These are phyloP conservation scores for Cosmopolites sordidus DNA, from an alignment of 2,888 invertebrate genomes.

Conservation along the genomic window DNA sequence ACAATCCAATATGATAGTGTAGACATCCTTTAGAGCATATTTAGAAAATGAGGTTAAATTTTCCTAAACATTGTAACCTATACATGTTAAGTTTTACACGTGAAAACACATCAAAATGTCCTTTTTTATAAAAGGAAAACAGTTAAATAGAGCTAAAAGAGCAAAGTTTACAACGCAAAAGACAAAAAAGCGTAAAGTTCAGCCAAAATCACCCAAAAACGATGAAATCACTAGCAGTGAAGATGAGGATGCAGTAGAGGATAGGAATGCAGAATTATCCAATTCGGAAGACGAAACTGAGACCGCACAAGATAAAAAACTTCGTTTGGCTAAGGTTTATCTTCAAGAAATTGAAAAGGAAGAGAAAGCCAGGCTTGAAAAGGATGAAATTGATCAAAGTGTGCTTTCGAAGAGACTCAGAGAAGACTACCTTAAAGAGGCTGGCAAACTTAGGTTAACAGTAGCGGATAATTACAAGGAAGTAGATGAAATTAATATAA, in stretches of 20 bases:
- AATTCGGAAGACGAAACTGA: conserved; percentile 63
- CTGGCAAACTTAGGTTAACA: conserved; percentile 71
- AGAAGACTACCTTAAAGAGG: conserved; percentile 81
- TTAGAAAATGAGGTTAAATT: not conserved
- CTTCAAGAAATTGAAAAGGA: conserved; percentile 80
- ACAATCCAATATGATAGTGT: no score
- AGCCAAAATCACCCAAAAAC: conserved; percentile 12
- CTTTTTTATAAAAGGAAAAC: conserved; percentile 42
- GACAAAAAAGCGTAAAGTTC: conserved; percentile 31
- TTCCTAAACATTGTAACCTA: not conserved
- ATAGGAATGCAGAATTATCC: conserved; percentile 48
- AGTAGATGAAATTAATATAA: conserved; percentile 43
- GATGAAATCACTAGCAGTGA: conserved; percentile 64
- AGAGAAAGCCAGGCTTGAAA: conserved; percentile 66
- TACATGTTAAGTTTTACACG: not conserved
- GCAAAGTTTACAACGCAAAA: conserved; percentile 29
- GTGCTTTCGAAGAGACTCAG: conserved; percentile 72
- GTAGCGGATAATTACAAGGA: conserved; percentile 63
- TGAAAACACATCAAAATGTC: conserved; percentile 34
- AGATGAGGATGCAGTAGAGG: conserved; percentile 56
- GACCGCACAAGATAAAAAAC: conserved; percentile 85
- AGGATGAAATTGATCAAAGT: conserved; percentile 61
- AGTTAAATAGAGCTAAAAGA: conserved; percentile 31
- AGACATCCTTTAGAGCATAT: no score
- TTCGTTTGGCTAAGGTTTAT: conserved; percentile 86